These are phyloP conservation scores for Mayetiola destructor DNA, from an alignment of 2,888 invertebrate species.

Conservation along the genomic window DNA sequence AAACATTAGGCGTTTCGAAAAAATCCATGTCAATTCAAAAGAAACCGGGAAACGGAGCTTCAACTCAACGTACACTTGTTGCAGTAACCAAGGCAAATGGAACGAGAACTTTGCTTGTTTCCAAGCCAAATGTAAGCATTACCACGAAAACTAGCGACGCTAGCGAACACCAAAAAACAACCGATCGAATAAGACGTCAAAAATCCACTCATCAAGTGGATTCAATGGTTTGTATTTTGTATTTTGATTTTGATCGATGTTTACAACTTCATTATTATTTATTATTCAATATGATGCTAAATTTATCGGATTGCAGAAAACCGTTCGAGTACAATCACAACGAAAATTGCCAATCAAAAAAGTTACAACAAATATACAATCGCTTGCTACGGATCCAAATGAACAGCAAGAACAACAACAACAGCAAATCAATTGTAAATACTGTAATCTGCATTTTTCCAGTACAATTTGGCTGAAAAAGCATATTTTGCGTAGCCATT, in stretches of 20 bases:
- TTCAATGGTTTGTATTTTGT: neutral
- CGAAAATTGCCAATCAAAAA: neutral
- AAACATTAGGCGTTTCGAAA: neutral
- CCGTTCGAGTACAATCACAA: neutral
- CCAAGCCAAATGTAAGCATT: neutral
- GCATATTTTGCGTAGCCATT: neutral
- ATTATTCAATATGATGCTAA: no score
- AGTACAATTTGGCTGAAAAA: neutral
- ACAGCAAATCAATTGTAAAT: neutral
- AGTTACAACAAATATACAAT: neutral
- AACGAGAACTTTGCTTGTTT: neutral
- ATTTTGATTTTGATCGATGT: no score
- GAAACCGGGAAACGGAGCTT: neutral
- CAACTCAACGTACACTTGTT: neutral
- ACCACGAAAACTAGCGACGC: neutral
- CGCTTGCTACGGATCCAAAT: no score
- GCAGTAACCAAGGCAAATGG: neutral
- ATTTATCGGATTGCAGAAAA: no score
- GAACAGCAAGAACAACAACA: neutral
- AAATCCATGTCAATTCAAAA: neutral
- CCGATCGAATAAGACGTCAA: neutral
- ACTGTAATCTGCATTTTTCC: slow-evolving; percentile 6
- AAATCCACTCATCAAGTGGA: neutral
- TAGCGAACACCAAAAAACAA: neutral
- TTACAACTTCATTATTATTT: no score